Percentiles rank a stretch among this genome's conserved stretches.
Evolutionary conservation across 1,140 invertebrate species (phyloP).

Genomic region (Lordiphosa collinella): DNA sequence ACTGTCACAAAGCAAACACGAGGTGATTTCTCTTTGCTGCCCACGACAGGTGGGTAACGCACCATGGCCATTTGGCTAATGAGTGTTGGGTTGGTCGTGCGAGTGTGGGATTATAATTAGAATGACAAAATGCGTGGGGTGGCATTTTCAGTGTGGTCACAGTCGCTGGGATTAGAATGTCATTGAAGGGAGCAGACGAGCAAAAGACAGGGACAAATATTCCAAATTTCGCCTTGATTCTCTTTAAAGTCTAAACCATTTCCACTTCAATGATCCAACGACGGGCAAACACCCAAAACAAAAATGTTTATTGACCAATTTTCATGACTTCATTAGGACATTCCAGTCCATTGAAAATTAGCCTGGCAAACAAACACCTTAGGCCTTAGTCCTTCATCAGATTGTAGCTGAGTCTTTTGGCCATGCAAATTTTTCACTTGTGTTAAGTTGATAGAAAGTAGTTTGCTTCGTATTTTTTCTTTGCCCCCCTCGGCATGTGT

Average conservation of each 20-base stretch:
- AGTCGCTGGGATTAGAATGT: no score
- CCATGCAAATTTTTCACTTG: conserved; percentile 42
- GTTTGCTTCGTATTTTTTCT: conserved; percentile 20
- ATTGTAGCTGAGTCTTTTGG: conserved; percentile 1
- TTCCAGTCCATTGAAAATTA: conserved; percentile 41
- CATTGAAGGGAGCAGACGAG: not conserved
- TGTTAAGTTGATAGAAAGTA: conserved; percentile 41
- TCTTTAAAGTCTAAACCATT: no score
- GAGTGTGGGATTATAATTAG: conserved; percentile 18
- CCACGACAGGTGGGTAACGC: not conserved
- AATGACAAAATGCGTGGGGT: conserved; percentile 15
- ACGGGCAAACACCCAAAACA: not conserved
- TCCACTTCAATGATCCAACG: no score
- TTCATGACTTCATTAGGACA: conserved; percentile 39
- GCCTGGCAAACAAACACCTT: conserved; percentile 16
- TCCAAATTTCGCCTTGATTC: no score
- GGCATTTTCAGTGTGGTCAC: conserved; percentile 16
- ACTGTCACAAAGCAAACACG: conserved; percentile 26
- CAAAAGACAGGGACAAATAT: no score
- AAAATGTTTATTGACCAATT: conserved; percentile 24
- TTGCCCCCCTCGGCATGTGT: conserved; percentile 40
- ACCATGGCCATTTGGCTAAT: conserved; percentile 31
- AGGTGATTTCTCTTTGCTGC: conserved; percentile 12
- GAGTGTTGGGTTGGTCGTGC: conserved; percentile 7
- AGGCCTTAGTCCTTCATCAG: not conserved